Evolutionary conservation across 2,888 invertebrate species (phyloP).

Genomic region (Furcula furcula): DNA sequence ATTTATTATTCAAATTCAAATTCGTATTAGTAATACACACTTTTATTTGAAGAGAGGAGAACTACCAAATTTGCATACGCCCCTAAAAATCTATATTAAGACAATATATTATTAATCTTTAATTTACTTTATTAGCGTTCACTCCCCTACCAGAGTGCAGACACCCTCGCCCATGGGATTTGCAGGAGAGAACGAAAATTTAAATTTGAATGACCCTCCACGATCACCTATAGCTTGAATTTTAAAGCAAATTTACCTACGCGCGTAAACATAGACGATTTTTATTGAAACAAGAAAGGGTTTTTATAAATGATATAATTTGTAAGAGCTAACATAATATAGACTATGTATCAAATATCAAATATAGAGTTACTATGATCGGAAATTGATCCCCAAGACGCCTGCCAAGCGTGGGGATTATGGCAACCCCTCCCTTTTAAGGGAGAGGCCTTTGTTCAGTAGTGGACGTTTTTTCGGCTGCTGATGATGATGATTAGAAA

Average conservation of each 20-base stretch:
- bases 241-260: conserved; percentile 43
- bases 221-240: conserved; percentile 54
- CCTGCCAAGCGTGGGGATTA: too few species aligned
- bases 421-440: too few species aligned
- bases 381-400: too few species aligned
- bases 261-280: conserved; percentile 20
- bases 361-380: too few species aligned
- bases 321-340: conserved; percentile 19
- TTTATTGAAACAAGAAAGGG: conserved; percentile 28
- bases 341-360: too few species aligned
- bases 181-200: conserved; percentile 71
- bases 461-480: too few species aligned
- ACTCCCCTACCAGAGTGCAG: conserved; percentile 55
- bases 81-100: conserved; percentile 68
- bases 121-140: conserved; percentile 79
- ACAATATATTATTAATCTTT: conserved; percentile 81
- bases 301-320: conserved; percentile 18
- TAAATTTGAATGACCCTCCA: conserved; percentile 76
- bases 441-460: too few species aligned
- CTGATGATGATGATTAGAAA: too few species aligned
- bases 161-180: conserved; percentile 67
- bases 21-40: conserved; percentile 13
- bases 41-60: too few species aligned
- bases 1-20: conserved; percentile 19
- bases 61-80: conserved; percentile 59